phyloP scores from a whole-genome alignment of 2,113 vertebrate genomes.

The Crotalus viridis region DNA sequence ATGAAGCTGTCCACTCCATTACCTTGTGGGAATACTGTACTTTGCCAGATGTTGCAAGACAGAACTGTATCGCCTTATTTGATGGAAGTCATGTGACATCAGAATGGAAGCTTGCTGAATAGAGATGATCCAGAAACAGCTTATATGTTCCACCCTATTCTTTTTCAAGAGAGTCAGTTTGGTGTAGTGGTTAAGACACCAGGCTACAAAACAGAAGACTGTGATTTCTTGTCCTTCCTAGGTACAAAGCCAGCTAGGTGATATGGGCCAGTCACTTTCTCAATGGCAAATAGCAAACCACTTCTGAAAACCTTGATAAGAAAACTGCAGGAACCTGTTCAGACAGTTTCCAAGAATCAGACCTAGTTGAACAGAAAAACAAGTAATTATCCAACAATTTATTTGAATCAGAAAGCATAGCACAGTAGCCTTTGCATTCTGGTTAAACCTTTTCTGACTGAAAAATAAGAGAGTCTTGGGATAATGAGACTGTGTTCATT shows the following conservation, averaged over 20 bases:
- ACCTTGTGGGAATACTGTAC: background rate
- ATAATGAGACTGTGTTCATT: slow-evolving; percentile 9
- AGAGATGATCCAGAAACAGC: background rate
- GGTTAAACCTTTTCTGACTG: background rate
- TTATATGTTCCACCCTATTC: background rate
- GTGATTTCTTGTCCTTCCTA: no score
- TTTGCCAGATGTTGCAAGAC: background rate
- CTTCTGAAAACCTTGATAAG: no score
- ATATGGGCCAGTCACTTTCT: no score
- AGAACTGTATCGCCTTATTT: background rate
- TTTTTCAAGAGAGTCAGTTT: background rate
- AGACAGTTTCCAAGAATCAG: background rate
- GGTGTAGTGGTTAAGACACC: no score
- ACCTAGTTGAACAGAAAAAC: background rate
- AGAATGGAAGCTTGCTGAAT: background rate
- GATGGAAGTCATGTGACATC: background rate
- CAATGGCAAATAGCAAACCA: no score
- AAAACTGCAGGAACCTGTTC: no score
- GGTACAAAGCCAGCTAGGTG: no score
- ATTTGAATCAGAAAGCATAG: background rate
- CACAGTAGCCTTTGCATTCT: background rate
- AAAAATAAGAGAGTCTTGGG: background rate
- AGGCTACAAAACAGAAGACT: no score
- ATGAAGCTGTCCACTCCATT: background rate
- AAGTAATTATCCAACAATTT: background rate